Percentiles rank a stretch among this genome's conserved stretches.
Evolutionary conservation across 1,140 invertebrate species (phyloP).

Genomic region (Hypsibius dujardini): DNA sequence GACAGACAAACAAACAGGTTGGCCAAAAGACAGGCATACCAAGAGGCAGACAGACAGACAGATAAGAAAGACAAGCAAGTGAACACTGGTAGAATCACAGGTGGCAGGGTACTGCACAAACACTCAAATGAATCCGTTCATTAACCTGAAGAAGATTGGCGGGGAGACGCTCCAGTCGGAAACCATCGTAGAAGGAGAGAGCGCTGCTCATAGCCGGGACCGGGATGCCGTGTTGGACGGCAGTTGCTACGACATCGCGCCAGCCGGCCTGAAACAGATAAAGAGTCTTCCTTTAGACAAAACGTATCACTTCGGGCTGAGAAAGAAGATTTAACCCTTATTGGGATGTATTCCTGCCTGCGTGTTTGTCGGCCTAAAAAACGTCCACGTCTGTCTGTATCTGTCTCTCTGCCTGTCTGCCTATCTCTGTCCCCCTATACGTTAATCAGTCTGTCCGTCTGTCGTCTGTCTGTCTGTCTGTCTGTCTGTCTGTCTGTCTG

Average conservation of each 20-base stretch:
- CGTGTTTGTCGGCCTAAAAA: constrained; percentile 19
- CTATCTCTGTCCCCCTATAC: too few species aligned
- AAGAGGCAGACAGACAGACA: constrained; percentile 25
- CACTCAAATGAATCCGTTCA: constrained; percentile 1
- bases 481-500: not conserved
- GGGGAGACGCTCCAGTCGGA: constrained; percentile 56
- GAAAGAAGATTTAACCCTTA: too few species aligned
- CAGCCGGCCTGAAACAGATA: constrained; percentile 34
- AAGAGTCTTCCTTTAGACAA: too few species aligned
- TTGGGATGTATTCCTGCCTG: too few species aligned
- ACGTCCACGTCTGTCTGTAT: not conserved
- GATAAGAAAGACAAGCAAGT: constrained; percentile 26
- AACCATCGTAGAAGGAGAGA: constrained; percentile 91
- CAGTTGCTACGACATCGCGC: constrained; percentile 40
- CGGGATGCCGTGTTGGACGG: constrained; percentile 58
- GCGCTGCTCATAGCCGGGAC: constrained; percentile 79
- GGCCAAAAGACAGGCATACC: too few species aligned
- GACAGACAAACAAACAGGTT: too few species aligned
- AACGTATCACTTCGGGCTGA: too few species aligned
- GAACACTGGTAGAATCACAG: constrained; percentile 18
- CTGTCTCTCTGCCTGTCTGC: too few species aligned
- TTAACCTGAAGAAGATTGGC: constrained; percentile 75
- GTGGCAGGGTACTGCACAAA: constrained; percentile 20
- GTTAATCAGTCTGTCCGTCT: too few species aligned
- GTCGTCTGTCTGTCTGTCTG: too few species aligned